These are phyloP conservation scores for Mobula hypostoma DNA, from an alignment of 2,113 vertebrate species.

Conservation along the genomic window DNA sequence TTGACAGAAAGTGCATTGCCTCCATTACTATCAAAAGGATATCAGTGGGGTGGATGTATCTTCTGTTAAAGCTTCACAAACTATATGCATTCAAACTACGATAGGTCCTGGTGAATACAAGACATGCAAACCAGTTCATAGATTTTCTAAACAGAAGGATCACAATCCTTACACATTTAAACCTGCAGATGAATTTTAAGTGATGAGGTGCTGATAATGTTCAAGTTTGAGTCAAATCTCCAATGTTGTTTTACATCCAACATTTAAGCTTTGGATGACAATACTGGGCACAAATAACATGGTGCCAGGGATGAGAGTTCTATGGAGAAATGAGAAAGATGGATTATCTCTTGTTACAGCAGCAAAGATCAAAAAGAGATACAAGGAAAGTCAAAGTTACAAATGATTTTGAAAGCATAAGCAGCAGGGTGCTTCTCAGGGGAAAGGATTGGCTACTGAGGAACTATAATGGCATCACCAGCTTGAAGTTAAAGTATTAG, in stretches of 20 bases:
- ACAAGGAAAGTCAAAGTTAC: background rate
- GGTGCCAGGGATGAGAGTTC: background rate
- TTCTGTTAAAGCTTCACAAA: background rate
- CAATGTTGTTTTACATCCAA: background rate
- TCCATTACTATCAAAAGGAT: background rate
- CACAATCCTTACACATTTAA: background rate
- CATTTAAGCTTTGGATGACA: background rate
- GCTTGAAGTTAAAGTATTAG: too few species aligned
- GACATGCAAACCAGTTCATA: background rate
- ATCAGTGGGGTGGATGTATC: background rate
- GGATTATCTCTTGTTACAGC: background rate
- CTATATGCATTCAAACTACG: background rate
- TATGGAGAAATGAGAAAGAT: background rate
- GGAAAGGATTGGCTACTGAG: background rate
- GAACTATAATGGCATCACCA: too few species aligned
- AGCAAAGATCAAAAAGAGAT: background rate
- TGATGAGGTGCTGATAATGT: background rate
- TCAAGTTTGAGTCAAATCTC: background rate
- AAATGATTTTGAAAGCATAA: background rate
- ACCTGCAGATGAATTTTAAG: background rate
- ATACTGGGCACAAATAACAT: background rate
- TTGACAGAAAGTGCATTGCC: too few species aligned
- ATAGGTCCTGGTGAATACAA: background rate
- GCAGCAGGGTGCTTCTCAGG: background rate
- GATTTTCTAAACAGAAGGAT: background rate